Conservation (phyloP, 2,113 vertebrate species). For the Cygnus atratus region DNA sequence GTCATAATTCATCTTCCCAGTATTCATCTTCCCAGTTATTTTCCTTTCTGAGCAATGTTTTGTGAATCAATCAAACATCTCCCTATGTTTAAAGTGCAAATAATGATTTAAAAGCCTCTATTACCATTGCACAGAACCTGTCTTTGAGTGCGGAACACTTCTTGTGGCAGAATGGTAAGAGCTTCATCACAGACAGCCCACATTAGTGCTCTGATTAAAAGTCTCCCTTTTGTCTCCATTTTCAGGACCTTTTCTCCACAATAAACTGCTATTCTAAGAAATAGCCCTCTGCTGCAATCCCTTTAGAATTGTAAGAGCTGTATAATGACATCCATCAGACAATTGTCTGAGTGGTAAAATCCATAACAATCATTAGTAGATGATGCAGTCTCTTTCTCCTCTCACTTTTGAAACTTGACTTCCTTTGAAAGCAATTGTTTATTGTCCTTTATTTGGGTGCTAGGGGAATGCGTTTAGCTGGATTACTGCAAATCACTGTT, state of each 20-base stretch:
- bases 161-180: constrained; percentile 20
- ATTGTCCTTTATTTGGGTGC: background rate
- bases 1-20: background rate
- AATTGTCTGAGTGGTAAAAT: constrained; percentile 22
- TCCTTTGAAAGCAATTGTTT: constrained; percentile 9
- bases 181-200: constrained; percentile 13
- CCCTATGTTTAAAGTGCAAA: constrained; percentile 23
- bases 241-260: constrained; percentile 13
- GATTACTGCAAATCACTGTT: background rate
- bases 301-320: background rate
- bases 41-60: constrained; percentile 19
- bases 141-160: constrained; percentile 3
- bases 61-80: constrained; percentile 27
- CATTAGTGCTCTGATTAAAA: constrained; percentile 46
- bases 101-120: constrained; percentile 36
- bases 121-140: background rate
- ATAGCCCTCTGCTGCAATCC: background rate
- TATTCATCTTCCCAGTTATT: background rate
- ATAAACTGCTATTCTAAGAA: constrained; percentile 11
- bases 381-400: background rate
- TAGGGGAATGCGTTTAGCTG: background rate
- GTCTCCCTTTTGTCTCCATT: constrained; percentile 26
- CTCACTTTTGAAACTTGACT: background rate
- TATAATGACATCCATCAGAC: constrained; percentile 3
- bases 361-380: background rate